These are phyloP conservation scores for Bugula neritina DNA, from an alignment of 2,888 invertebrate species.

Conservation along the genomic window DNA sequence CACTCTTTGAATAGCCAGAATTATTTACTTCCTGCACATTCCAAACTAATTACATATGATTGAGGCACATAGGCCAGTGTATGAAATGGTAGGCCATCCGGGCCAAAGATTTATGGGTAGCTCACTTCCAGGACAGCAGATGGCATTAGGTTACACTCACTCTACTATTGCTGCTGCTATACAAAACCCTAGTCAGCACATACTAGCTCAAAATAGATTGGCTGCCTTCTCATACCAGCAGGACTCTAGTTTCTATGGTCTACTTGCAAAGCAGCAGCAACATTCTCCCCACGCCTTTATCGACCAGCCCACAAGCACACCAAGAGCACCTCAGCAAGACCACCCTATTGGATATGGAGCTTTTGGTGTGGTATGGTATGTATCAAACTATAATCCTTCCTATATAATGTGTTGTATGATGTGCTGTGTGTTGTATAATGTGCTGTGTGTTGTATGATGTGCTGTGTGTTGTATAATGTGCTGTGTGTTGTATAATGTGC, in stretches of 20 bases:
- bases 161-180: neutral
- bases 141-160: neutral
- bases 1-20: too few species aligned
- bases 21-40: too few species aligned
- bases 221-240: neutral
- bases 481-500: too few species aligned
- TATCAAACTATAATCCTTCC: constrained; percentile 27
- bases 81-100: constrained; percentile 17
- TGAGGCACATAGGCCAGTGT: neutral
- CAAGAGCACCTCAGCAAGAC: constrained; percentile 42
- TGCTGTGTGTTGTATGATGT: too few species aligned
- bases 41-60: neutral
- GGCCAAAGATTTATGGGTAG: neutral
- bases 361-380: constrained; percentile 99
- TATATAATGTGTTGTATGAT: neutral
- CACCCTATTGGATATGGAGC: constrained; percentile 97
- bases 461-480: too few species aligned
- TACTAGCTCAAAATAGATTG: constrained; percentile 10
- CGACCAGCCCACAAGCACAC: neutral
- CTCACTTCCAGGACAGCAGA: neutral
- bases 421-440: too few species aligned
- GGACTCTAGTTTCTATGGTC: neutral
- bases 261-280: constrained; percentile 11
- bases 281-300: neutral
- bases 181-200: neutral